Evolutionary conservation across 2,888 invertebrate species (phyloP), one percentile per base, ranked within the genome.

Genomic region (Pterostichus niger): DNA sequence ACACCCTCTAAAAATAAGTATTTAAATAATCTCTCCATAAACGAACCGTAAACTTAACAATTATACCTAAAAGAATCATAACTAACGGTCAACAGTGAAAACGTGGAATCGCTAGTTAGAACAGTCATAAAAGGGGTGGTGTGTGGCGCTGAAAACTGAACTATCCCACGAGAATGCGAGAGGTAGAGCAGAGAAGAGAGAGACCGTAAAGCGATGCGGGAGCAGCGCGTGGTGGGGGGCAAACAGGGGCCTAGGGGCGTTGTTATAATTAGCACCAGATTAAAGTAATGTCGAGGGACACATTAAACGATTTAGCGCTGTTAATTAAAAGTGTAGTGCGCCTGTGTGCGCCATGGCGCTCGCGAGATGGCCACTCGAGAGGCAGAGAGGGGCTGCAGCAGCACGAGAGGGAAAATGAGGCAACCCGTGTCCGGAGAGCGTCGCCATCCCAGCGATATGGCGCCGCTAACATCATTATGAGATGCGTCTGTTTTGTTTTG

Each of bases 371-470:
- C 54, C 44, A 76, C 84, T 64, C 64, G 71, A 31, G 71, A 6
- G 54, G 56, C 10, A 11, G 13, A 1, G 40, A 71, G 15, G 81
- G 49, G 52, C 11, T 11, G 40, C 1, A 24, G 24, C 24, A 24
- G 33, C 49, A 35, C 10, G 10, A 93, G 93, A 33, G 93, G 93
- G 73, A 94, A 93, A 76, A 52, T 13, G 52, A 52, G 52, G 52
- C 13, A 95, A 93, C 89, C 96, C 96, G 88, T 95, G 24, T 24
- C 24, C 24, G 93, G 91, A 85, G 96, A 96, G 91, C 95, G 95
- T 64, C 64, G 64, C 15, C 56, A 17, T 56, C 13, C 52, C 11
- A 31, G 61, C 64, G 68, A 71, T 44, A 71, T 71, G 68, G 68
- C 68, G 68, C 68, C 68, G 68, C 44, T 71, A 71, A 71, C 68